Percentiles rank a stretch among this genome's conserved stretches.
phyloP scores from a whole-genome alignment of 2,888 invertebrate genomes.

The Drosophila meridiana region DNA sequence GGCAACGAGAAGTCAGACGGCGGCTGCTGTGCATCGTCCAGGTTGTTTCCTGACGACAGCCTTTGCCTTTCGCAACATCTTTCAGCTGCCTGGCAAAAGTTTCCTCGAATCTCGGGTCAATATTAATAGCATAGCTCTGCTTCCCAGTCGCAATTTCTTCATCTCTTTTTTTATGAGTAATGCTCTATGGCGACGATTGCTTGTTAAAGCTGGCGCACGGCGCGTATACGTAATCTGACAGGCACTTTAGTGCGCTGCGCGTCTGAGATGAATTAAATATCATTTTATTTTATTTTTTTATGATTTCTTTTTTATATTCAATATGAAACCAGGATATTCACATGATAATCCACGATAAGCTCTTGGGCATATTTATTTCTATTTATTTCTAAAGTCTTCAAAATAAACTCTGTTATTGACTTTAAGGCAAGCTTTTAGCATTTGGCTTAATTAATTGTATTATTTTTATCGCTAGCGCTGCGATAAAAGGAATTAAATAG shows the following conservation, averaged over 20 bases:
- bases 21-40: conserved; percentile 28
- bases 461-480: conserved; percentile 2
- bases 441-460: conserved; percentile 11
- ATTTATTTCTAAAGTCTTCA: background rate
- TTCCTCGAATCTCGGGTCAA: conserved; percentile 33
- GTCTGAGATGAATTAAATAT: background rate
- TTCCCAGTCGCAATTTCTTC: conserved; percentile 13
- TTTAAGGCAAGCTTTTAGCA: background rate
- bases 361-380: background rate
- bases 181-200: conserved; percentile 22
- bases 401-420: background rate
- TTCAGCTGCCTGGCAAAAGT: conserved; percentile 36
- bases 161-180: conserved; percentile 22
- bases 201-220: conserved; percentile 15
- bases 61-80: conserved; percentile 42
- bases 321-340: background rate
- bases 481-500: conserved; percentile 50
- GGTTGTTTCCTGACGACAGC: conserved; percentile 37
- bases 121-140: conserved; percentile 36
- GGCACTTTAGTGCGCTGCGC: background rate
- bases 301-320: background rate
- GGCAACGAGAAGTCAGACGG: conserved; percentile 54
- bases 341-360: background rate
- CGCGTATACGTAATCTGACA: conserved; percentile 46
- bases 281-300: background rate